A percentile compares a stretch with the other conserved stretches of the same genome.
Evolutionary conservation across 2,113 vertebrate genomes (phyloP).

Genomic region (Eulemur rufifrons): DNA sequence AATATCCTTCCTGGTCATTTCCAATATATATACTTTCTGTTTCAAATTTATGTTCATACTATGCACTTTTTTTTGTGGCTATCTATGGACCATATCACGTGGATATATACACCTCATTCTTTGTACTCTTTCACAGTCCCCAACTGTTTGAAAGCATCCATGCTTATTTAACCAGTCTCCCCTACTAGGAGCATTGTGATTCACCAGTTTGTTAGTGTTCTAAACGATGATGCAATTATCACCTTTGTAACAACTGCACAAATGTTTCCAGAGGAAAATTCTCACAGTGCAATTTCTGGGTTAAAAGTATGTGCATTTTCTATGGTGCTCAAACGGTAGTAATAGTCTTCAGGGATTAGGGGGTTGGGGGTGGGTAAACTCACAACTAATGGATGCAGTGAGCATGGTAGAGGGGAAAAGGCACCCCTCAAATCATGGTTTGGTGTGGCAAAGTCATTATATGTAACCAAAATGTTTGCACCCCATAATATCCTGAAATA

Average conservation of each 20-base stretch:
- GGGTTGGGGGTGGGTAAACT: too few species aligned
- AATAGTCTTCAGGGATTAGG: too few species aligned
- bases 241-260: neutral
- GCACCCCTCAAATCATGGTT: too few species aligned
- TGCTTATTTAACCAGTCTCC: neutral
- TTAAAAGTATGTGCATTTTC: neutral
- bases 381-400: too few species aligned
- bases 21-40: neutral
- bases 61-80: neutral
- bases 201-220: neutral
- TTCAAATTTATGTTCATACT: neutral
- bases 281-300: neutral
- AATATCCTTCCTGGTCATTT: neutral
- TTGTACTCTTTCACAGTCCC: neutral
- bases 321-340: too few species aligned
- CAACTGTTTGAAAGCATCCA: neutral
- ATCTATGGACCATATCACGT: neutral
- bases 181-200: neutral
- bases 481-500: too few species aligned
- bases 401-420: too few species aligned
- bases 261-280: constrained; percentile 2
- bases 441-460: too few species aligned
- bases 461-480: too few species aligned
- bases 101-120: neutral
- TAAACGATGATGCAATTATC: neutral